Percentiles rank a stretch among this genome's conserved stretches.
phyloP scores from a whole-genome alignment of 2,797 vertebrate species.

The Muscicapa striata region DNA sequence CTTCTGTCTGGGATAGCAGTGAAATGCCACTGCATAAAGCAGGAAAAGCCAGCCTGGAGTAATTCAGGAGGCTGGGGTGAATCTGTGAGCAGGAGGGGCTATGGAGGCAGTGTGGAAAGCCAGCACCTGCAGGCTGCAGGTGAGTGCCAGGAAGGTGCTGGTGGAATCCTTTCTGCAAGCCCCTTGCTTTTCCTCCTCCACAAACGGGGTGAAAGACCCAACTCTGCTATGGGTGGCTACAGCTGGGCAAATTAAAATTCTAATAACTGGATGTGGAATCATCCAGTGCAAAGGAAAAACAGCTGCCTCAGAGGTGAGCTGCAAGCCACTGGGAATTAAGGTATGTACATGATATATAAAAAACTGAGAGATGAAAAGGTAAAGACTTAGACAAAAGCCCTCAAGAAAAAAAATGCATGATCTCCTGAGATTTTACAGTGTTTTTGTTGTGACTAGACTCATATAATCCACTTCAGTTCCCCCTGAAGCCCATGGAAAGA shows the following conservation, averaged over 20 bases:
- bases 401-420: background rate
- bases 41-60: background rate
- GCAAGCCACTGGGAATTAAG: background rate
- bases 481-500: background rate
- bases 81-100: fast-evolving
- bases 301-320: background rate
- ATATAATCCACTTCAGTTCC: background rate
- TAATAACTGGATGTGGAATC: background rate
- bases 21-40: background rate
- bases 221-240: background rate
- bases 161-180: background rate
- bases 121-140: background rate
- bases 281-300: background rate
- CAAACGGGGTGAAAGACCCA: background rate
- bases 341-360: background rate
- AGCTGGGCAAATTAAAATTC: background rate
- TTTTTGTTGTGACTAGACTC: background rate
- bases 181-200: background rate
- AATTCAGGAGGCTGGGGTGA: fast-evolving
- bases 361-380: background rate
- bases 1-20: background rate
- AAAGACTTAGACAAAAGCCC: background rate
- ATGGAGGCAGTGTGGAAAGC: background rate
- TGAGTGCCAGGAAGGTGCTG: fast-evolving
- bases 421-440: background rate